Percentiles rank a stretch among this genome's conserved stretches.
Evolutionary conservation across 2,888 invertebrate genomes (phyloP).

Genomic region (Thyatira batis): DNA sequence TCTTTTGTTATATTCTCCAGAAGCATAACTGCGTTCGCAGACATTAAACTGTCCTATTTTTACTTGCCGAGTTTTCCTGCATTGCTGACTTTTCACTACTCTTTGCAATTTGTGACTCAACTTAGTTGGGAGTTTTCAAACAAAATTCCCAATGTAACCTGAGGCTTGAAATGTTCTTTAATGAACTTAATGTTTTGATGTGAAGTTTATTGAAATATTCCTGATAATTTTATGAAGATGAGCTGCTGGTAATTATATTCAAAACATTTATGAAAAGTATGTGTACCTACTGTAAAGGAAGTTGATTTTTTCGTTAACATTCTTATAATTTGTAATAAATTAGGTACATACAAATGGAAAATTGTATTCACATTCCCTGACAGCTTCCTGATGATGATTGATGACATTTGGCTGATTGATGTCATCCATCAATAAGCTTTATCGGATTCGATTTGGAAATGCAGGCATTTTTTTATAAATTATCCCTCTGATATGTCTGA

Average conservation of each 20-base stretch:
- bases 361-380: background rate
- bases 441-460: conserved; percentile 4
- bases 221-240: too few relatives aligned
- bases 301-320: background rate
- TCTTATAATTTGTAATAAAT: background rate
- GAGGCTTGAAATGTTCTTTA: background rate
- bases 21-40: background rate
- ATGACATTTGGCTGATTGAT: conserved; percentile 25
- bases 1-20: background rate
- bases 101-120: background rate
- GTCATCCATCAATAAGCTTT: conserved; percentile 5
- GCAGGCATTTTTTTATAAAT: background rate
- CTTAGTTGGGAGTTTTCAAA: background rate
- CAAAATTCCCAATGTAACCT: background rate
- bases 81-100: background rate
- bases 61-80: background rate
- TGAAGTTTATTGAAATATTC: background rate
- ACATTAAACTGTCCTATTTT: background rate
- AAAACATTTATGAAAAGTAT: too few relatives aligned
- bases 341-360: background rate
- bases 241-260: too few relatives aligned
- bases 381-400: conserved; percentile 23
- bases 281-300: background rate
- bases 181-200: background rate
- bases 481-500: background rate